Evolutionary conservation across 2,888 invertebrate species (phyloP), one percentile per base, ranked within the genome.

Genomic region (Anthoptus insignis): DNA sequence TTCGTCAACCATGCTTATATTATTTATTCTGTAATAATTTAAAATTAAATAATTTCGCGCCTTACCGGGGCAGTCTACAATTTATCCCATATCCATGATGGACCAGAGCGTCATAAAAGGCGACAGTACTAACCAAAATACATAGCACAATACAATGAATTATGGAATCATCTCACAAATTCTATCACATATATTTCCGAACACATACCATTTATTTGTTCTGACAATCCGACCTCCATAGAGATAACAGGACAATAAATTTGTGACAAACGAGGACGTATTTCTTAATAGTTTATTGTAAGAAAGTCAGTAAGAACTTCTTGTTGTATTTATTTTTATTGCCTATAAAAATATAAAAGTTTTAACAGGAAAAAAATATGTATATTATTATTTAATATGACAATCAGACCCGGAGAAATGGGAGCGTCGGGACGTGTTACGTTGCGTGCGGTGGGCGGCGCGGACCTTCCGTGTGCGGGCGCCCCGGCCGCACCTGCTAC

Each of bases 381-480:
- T n/a, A n/a, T n/a, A n/a, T n/a, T n/a, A n/a, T n/a, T n/a, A n/a
- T n/a, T n/a, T n/a, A n/a, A n/a, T n/a, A n/a, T n/a, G n/a, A n/a
- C n/a, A n/a, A n/a, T 0, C 80, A 94, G 94, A 94, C 76, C 94
- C 94, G 0, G 86, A 84, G 72, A 88, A 91, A 71, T 94, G 94
- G 94, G 80, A 80, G 59, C 76, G 79, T 0, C 74, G 77, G n/a
- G 94, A 94, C 81, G 92, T 94, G 78, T 80, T 80, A 63, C 88
- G 91, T 32, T 94, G 94, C 90, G 84, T 94, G 80, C 84, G 87
- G 29, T 94, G 94, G 93, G 93, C 93, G 78, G 82, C 89, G 67
- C 87, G 91, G 65, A 85, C 88, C 66, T 94, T 94, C 85, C 64
- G 81, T 65, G 89, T 94, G 77, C 86, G 86, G 21, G 86, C 89